phyloP scores from a whole-genome alignment of 2,888 invertebrate genomes.

The Bugulina stolonifera region DNA sequence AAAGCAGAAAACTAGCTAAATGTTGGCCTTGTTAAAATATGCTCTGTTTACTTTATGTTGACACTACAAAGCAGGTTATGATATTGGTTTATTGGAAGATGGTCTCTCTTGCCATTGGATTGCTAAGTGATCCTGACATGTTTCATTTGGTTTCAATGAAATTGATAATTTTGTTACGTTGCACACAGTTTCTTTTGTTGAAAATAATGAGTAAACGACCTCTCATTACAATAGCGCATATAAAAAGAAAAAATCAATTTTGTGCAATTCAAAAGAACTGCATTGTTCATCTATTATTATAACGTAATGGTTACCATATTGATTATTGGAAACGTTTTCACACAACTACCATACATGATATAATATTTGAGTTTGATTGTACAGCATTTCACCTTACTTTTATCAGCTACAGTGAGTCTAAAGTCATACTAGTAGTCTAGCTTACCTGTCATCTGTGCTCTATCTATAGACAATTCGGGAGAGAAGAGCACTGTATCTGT shows the following conservation, averaged over 20 bases:
- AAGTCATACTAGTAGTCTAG: no score
- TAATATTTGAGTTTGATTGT: no score
- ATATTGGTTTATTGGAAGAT: not conserved
- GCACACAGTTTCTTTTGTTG: not conserved
- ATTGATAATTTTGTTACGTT: not conserved
- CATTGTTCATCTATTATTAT: not conserved
- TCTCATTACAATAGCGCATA: not conserved
- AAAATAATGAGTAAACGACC: not conserved
- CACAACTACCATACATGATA: no score
- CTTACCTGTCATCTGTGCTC: no score
- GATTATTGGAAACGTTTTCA: not conserved
- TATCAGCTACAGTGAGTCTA: no score
- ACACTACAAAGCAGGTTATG: not conserved
- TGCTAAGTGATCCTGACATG: not conserved
- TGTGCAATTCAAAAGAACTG: not conserved
- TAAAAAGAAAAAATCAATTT: conserved; percentile 16
- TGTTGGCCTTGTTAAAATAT: no score
- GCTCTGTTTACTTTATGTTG: not conserved
- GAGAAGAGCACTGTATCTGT: no score
- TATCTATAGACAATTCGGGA: no score
- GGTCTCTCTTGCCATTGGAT: no score
- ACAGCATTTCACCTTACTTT: no score
- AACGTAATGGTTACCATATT: not conserved
- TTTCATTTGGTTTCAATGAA: not conserved
- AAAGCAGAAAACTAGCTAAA: no score